These are phyloP conservation scores for Zoanthus solanderi DNA, from an alignment of 92 coral and sea anemone species.

Conservation along the genomic window DNA sequence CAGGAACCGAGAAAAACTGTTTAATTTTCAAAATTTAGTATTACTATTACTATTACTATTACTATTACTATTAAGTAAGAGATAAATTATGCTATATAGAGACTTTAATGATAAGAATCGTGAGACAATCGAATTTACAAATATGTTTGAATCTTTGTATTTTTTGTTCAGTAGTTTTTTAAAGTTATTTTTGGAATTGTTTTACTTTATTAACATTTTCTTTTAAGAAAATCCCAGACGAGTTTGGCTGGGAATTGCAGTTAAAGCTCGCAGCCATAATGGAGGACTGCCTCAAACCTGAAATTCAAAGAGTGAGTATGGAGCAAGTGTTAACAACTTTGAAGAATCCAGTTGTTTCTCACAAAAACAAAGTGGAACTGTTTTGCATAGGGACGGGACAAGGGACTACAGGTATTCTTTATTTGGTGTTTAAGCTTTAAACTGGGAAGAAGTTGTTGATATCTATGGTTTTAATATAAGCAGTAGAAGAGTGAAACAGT, in stretches of 20 bases:
- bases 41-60: too few relatives aligned
- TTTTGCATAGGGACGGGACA: slow-evolving; percentile 72
- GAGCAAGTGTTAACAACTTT: slow-evolving; percentile 37
- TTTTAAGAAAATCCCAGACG: slow-evolving; percentile 45
- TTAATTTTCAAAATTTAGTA: too few relatives aligned
- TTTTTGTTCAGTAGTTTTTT: too few relatives aligned
- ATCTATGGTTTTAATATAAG: neutral
- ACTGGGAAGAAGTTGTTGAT: neutral
- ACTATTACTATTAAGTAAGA: too few relatives aligned
- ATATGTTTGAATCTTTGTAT: too few relatives aligned
- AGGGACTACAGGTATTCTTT: slow-evolving; percentile 63
- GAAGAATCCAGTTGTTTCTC: slow-evolving; percentile 39
- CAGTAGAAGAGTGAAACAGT: neutral
- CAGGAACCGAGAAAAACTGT: too few relatives aligned
- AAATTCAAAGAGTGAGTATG: slow-evolving; percentile 62
- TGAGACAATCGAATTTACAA: too few relatives aligned
- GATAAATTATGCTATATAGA: too few relatives aligned
- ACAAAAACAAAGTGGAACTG: slow-evolving; percentile 61
- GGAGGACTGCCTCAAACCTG: slow-evolving; percentile 66
- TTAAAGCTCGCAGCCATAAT: slow-evolving; percentile 50
- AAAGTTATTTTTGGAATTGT: neutral
- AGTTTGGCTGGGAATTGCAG: slow-evolving; percentile 67
- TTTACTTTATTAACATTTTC: neutral
- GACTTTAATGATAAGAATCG: too few relatives aligned
- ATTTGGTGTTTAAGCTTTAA: too few relatives aligned